These are phyloP conservation scores for Chondrilla cf. caribensis DNA, from an alignment of 37 sponge, comb jelly and placozoan species.

Conservation along the genomic window DNA sequence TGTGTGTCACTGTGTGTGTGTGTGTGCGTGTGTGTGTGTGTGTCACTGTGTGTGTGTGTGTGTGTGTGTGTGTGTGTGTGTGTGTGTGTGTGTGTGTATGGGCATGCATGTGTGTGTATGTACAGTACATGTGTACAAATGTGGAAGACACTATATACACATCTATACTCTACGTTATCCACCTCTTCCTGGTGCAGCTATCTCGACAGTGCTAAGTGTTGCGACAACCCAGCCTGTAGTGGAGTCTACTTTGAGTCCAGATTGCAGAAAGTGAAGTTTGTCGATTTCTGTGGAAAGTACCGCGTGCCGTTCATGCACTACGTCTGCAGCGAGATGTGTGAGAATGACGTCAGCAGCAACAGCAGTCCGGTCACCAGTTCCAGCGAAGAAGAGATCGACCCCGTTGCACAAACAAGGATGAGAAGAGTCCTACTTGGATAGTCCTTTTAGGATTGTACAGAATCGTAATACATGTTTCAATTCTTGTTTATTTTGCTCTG, in stretches of 20 bases:
- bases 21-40: too few relatives aligned
- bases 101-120: too few relatives aligned
- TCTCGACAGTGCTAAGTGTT: conserved; percentile 55
- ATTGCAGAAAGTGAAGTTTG: conserved; percentile 77
- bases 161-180: conserved; percentile 52
- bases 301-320: conserved; percentile 89
- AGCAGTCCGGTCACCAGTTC: not conserved
- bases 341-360: conserved; percentile 10
- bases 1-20: too few relatives aligned
- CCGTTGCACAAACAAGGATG: conserved; percentile 32
- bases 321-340: conserved; percentile 63
- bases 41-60: too few relatives aligned
- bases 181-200: conserved; percentile 36
- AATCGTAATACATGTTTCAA: too few relatives aligned
- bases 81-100: too few relatives aligned
- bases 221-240: conserved; percentile 83
- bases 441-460: too few relatives aligned
- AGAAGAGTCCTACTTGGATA: conserved; percentile 69
- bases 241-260: conserved; percentile 85
- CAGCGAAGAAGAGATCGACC: conserved; percentile 62
- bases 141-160: too few relatives aligned
- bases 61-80: too few relatives aligned
- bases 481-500: too few relatives aligned
- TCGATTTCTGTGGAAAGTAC: conserved; percentile 95
- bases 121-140: too few relatives aligned